These are phyloP conservation scores for Genyomyrus donnyi DNA, from an alignment of 2,113 vertebrate genomes.

Conservation along the genomic window DNA sequence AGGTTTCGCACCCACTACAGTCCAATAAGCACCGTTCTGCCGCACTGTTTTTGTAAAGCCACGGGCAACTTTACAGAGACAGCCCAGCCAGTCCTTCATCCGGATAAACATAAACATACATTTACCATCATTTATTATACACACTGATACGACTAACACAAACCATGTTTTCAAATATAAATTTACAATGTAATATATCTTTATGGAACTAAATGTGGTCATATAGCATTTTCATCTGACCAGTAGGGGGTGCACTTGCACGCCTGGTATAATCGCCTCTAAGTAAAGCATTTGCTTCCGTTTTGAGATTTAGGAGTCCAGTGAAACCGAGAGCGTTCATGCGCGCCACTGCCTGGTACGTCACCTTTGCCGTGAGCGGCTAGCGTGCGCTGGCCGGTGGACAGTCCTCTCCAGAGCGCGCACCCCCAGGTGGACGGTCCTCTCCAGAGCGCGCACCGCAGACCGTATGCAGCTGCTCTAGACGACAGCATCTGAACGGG, in stretches of 20 bases:
- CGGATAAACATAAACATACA: neutral
- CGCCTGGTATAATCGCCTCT: neutral
- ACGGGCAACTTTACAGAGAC: neutral
- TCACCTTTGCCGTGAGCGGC: constrained; percentile 32
- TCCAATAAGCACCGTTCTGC: neutral
- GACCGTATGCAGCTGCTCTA: constrained; percentile 29
- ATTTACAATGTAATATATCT: neutral
- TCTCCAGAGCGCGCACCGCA: constrained; percentile 33
- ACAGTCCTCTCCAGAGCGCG: constrained; percentile 31
- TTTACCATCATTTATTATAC: neutral
- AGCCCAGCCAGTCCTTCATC: neutral
- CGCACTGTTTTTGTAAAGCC: neutral
- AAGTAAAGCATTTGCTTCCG: neutral
- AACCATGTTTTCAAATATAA: neutral
- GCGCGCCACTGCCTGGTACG: neutral
- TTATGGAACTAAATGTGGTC: neutral
- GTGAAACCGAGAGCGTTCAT: neutral
- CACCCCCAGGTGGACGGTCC: constrained; percentile 29
- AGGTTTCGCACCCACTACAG: neutral
- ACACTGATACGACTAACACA: neutral
- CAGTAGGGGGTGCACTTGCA: neutral
- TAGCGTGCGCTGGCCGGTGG: constrained; percentile 26
- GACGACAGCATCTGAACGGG: constrained; percentile 37
- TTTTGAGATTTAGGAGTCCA: neutral
- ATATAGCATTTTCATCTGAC: neutral